Evolutionary conservation across 2,113 vertebrate genomes (phyloP).

Genomic region (Notarius quadriscutis): DNA sequence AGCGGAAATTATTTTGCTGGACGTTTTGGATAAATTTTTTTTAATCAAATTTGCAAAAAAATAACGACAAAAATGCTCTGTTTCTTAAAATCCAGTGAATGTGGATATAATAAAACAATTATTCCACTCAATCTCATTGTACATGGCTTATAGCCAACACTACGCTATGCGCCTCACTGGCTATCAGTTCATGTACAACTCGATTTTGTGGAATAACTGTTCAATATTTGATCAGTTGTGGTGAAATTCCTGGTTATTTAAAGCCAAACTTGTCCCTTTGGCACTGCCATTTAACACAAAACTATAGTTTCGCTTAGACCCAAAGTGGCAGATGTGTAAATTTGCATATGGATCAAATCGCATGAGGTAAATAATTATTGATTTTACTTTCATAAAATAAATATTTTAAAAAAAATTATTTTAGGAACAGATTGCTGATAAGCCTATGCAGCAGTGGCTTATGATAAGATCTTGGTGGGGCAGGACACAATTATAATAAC

Average conservation of each 20-base stretch:
- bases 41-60: too few relatives aligned
- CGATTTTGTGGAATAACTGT: too few relatives aligned
- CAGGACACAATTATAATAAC: neutral
- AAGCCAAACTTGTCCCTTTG: neutral
- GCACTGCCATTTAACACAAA: neutral
- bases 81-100: too few relatives aligned
- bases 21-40: too few relatives aligned
- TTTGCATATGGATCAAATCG: neutral
- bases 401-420: neutral
- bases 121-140: too few relatives aligned
- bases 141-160: too few relatives aligned
- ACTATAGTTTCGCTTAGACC: neutral
- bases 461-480: neutral
- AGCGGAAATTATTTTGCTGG: too few relatives aligned
- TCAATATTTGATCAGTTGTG: neutral
- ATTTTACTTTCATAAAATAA: neutral
- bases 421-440: neutral
- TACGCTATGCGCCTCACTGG: too few relatives aligned
- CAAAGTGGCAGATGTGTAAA: neutral
- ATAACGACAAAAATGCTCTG: too few relatives aligned
- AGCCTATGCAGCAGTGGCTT: neutral
- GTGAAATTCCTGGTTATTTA: neutral
- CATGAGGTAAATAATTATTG: neutral
- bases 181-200: too few relatives aligned
- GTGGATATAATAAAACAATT: too few relatives aligned